Percentiles rank a stretch among this genome's conserved stretches.
phyloP scores from a whole-genome alignment of 2,888 invertebrate genomes.

The Leucoma salicis region DNA sequence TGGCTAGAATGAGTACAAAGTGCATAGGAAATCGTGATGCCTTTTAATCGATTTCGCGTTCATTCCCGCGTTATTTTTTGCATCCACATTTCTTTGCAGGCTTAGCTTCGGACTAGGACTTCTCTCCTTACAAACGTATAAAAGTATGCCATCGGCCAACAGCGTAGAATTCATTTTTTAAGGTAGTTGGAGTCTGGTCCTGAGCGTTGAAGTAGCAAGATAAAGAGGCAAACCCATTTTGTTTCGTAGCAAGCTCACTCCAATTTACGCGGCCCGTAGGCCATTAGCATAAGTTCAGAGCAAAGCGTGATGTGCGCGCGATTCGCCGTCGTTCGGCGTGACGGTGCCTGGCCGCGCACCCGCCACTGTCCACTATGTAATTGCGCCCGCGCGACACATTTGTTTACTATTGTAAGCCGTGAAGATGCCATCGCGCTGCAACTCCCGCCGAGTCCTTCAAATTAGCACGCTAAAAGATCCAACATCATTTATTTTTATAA shows the following conservation, averaged over 20 bases:
- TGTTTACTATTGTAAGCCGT: constrained; percentile 80
- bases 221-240: constrained; percentile 77
- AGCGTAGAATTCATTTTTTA: constrained; percentile 52
- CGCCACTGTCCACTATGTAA: constrained; percentile 50
- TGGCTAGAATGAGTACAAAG: constrained; percentile 78
- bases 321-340: constrained; percentile 62
- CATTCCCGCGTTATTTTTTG: constrained; percentile 77
- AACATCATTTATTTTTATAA: constrained; percentile 28
- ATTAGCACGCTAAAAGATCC: constrained; percentile 67
- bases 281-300: constrained; percentile 79
- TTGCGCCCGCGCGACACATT: constrained; percentile 77
- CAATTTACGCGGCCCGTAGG: constrained; percentile 77
- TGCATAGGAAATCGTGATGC: constrained; percentile 82
- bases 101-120: constrained; percentile 53
- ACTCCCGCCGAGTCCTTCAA: constrained; percentile 66
- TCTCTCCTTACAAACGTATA: constrained; percentile 28
- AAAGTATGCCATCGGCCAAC: constrained; percentile 53
- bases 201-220: constrained; percentile 70
- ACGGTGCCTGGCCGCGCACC: constrained; percentile 21
- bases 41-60: constrained; percentile 82
- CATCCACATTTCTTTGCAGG: constrained; percentile 75
- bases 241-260: constrained; percentile 73
- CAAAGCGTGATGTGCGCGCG: constrained; percentile 73
- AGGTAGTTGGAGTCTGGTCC: constrained; percentile 29
- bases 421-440: constrained; percentile 75